Conservation (phyloP, 2,113 vertebrate genomes). For the Paradoxurus hermaphroditus region DNA sequence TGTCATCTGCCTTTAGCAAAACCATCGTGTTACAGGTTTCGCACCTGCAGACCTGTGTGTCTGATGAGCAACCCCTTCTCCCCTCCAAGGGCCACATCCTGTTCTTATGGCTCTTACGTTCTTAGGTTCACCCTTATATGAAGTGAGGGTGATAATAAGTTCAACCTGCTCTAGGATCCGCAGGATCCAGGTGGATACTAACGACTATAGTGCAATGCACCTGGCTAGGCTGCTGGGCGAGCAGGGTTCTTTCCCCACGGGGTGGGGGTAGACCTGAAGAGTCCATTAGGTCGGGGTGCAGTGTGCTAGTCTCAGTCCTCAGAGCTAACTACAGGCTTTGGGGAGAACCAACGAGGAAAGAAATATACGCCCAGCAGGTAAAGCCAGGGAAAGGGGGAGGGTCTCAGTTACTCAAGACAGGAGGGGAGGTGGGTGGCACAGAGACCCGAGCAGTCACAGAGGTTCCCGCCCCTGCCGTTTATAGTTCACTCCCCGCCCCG, state of each 20-base stretch:
- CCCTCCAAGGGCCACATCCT: not conserved
- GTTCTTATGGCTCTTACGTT: not conserved
- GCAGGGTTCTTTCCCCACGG: not conserved
- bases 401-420: not conserved
- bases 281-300: not conserved
- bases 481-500: not conserved
- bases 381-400: not conserved
- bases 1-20: not conserved
- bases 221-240: not conserved
- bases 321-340: not conserved
- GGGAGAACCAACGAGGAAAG: not conserved
- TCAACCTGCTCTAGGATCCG: not conserved
- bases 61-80: not conserved
- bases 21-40: not conserved
- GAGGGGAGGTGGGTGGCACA: not conserved
- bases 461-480: not conserved
- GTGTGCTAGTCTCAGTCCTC: not conserved
- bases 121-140: no score
- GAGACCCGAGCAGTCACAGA: not conserved
- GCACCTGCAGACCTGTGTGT: not conserved
- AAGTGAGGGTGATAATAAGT: not conserved
- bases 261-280: not conserved
- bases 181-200: not conserved
- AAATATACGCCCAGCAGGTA: not conserved
- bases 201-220: not conserved